Conservation (phyloP, 2,888 invertebrate genomes). For the Drosophila multiciliata region DNA sequence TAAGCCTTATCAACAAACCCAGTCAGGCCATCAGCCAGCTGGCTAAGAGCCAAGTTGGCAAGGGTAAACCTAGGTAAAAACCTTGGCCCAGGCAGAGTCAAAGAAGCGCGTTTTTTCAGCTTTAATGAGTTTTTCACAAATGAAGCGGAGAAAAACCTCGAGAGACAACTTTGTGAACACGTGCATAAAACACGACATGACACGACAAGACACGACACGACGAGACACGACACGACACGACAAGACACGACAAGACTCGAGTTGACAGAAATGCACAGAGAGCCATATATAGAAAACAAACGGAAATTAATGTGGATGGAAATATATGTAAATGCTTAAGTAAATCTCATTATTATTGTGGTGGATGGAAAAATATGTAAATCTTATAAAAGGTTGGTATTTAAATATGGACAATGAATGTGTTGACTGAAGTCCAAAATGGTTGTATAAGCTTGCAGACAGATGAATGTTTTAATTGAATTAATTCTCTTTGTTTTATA, state of each 20-base stretch:
- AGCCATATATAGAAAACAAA: not conserved
- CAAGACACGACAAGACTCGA: conserved; percentile 3
- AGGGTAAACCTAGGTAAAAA: conserved; percentile 44
- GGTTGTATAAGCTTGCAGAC: not conserved
- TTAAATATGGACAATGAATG: not conserved
- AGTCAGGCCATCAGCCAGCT: conserved; percentile 65
- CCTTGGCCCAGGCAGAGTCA: conserved; percentile 70
- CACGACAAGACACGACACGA: not conserved
- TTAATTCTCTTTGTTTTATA: not conserved
- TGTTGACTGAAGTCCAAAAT: not conserved
- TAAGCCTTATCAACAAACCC: conserved; percentile 54
- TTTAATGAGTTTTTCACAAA: conserved; percentile 70
- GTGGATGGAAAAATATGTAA: not conserved
- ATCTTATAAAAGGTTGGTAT: not conserved
- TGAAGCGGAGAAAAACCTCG: conserved; percentile 3
- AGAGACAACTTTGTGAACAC: conserved; percentile 30
- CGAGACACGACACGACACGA: not conserved
- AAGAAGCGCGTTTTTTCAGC: conserved; percentile 21
- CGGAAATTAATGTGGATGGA: conserved; percentile 11
- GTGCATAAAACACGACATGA: conserved; percentile 27
- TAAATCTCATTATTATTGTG: not conserved
- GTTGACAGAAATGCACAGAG: conserved; percentile 5
- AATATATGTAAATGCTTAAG: not conserved
- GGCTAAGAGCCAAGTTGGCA: conserved; percentile 27
- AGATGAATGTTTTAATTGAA: not conserved